Evolutionary conservation across 2,797 vertebrate species (phyloP).

Genomic region (Hippocampus kuda): DNA sequence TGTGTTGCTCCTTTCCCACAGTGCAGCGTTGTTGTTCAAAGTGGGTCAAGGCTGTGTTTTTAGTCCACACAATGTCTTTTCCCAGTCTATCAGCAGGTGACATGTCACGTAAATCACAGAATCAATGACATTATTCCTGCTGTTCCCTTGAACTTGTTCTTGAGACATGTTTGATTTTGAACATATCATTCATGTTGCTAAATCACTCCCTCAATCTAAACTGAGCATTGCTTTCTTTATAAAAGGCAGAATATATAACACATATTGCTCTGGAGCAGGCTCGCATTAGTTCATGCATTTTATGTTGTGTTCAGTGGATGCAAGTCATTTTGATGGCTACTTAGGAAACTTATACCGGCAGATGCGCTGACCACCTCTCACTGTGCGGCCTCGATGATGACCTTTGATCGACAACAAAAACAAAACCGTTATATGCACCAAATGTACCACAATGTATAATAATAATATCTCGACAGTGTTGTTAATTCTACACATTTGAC

Average conservation of each 20-base stretch:
- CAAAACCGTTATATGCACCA: not conserved
- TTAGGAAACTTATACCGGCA: not conserved
- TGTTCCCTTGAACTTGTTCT: constrained; percentile 7
- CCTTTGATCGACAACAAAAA: not conserved
- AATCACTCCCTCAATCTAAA: too few relatives aligned
- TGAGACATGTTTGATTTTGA: not conserved
- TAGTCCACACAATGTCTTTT: constrained; percentile 31
- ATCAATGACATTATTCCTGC: constrained; percentile 4
- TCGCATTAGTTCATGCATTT: not conserved
- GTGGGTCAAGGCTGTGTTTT: constrained; percentile 46
- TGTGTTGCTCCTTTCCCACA: constrained; percentile 39
- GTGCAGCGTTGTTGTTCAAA: constrained; percentile 47
- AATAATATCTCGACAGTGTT: not conserved
- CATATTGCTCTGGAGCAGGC: too few relatives aligned
- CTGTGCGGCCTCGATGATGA: not conserved
- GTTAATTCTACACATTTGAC: not conserved
- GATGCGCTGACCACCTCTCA: not conserved
- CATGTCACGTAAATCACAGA: constrained; percentile 18
- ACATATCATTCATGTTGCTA: not conserved
- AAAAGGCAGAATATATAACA: too few relatives aligned
- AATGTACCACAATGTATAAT: not conserved
- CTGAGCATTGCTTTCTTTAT: too few relatives aligned
- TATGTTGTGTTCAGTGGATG: not conserved
- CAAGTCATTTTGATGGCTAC: not conserved
- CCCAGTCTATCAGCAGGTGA: constrained; percentile 27